Conservation (phyloP, 64 coral and sea anemone species). For the Montipora efflorescens region DNA sequence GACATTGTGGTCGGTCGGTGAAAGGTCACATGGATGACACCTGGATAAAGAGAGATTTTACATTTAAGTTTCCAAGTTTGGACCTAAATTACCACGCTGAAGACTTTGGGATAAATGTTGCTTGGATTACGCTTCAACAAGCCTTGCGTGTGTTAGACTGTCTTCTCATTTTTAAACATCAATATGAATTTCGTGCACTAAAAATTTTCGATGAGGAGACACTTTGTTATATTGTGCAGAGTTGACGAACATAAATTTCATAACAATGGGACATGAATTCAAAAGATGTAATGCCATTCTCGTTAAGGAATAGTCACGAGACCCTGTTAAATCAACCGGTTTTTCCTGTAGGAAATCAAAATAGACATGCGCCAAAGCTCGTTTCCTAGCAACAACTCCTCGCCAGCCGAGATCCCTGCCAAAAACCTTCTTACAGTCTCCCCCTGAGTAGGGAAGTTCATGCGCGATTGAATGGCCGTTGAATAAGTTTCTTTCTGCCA, state of each 20-base stretch:
- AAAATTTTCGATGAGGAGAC: neutral
- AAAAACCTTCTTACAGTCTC: conserved; percentile 38
- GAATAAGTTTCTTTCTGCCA: conserved; percentile 18
- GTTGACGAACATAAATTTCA: conserved; percentile 10
- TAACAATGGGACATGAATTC: conserved; percentile 22
- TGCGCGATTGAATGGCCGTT: conserved; percentile 57
- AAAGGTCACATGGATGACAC: conserved; percentile 48
- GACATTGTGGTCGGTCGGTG: conserved; percentile 31
- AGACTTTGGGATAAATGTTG: neutral
- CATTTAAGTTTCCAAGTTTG: neutral
- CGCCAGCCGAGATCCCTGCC: neutral
- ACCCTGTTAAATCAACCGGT: conserved; percentile 31
- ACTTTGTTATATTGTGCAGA: conserved; percentile 14
- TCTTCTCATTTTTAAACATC: neutral
- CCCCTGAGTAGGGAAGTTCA: conserved; percentile 14
- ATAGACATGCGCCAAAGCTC: neutral
- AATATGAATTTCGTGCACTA: neutral
- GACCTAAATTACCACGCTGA: neutral
- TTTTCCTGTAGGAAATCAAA: conserved; percentile 31
- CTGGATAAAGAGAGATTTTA: neutral
- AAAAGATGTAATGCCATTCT: conserved; percentile 27
- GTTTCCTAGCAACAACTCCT: conserved; percentile 26
- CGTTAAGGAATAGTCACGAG: conserved; percentile 31
- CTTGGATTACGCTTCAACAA: neutral
- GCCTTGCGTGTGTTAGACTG: neutral